Conservation (phyloP, 2,797 vertebrate species). For the Loriculus beryllinus region DNA sequence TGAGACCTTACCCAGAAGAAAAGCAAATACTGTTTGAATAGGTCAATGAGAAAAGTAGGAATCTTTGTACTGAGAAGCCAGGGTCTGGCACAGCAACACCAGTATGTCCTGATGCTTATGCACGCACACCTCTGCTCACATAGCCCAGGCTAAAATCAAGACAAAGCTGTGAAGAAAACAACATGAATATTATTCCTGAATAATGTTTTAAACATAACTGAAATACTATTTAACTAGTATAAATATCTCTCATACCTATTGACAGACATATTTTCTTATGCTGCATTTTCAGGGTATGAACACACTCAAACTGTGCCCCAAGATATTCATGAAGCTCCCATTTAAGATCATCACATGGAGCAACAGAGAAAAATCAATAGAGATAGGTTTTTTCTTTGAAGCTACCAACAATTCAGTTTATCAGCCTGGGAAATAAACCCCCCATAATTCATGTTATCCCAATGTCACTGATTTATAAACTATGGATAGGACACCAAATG, state of each 20-base stretch:
- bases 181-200: not conserved
- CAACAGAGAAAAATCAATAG: not conserved
- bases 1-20: not conserved
- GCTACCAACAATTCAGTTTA: not conserved
- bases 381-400: not conserved
- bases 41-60: fast-evolving
- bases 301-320: not conserved
- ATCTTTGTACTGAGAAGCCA: not conserved
- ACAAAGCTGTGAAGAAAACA: not conserved
- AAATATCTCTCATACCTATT: not conserved
- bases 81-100: not conserved
- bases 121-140: not conserved
- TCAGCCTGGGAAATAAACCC: not conserved
- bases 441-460: not conserved
- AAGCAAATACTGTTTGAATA: not conserved
- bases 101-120: not conserved
- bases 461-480: not conserved
- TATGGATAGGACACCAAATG: not conserved
- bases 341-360: not conserved
- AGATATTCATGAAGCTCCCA: not conserved
- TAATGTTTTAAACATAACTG: not conserved
- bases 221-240: not conserved
- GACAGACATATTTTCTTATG: not conserved
- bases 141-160: not conserved
- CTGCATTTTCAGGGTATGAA: not conserved